These are phyloP conservation scores for Ptilorrhoa leucosticta DNA, from an alignment of 2,113 vertebrate genomes.

Conservation along the genomic window DNA sequence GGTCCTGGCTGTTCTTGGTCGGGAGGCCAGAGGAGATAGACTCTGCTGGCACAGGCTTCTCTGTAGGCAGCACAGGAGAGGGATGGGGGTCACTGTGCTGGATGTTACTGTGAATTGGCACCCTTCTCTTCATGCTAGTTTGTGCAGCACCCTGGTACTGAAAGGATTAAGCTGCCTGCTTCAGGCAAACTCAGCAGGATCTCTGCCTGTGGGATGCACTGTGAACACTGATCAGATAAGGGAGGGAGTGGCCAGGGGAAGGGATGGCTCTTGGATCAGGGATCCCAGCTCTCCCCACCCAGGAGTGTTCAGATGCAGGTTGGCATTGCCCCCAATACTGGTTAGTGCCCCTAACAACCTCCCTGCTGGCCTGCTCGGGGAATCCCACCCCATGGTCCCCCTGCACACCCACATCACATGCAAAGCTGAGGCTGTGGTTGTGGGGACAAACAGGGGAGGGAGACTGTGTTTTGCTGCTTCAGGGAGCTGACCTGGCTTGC, in stretches of 20 bases:
- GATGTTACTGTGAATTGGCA: not conserved
- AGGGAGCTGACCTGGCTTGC: not conserved
- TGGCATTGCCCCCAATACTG: not conserved
- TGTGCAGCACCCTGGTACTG: not conserved
- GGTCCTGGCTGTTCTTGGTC: not conserved
- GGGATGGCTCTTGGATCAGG: not conserved
- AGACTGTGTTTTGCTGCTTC: not conserved
- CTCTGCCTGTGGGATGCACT: not conserved
- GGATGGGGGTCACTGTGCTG: not conserved
- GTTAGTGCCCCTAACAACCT: not conserved
- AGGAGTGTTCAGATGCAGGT: not conserved
- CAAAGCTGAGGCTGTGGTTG: not conserved
- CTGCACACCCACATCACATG: no score
- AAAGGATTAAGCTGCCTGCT: not conserved
- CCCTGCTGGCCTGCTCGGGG: fast-evolving
- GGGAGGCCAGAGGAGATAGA: not conserved
- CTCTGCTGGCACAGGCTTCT: not conserved
- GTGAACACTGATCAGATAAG: not conserved
- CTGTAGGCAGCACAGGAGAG: not conserved
- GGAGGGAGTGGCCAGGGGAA: not conserved
- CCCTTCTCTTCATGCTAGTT: not conserved
- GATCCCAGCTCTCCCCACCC: not conserved
- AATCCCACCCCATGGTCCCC: not conserved
- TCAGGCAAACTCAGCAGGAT: not conserved
- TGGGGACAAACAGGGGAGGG: not conserved